Evolutionary conservation across 1,140 invertebrate genomes (phyloP).

Genomic region (Bacillus rossius): DNA sequence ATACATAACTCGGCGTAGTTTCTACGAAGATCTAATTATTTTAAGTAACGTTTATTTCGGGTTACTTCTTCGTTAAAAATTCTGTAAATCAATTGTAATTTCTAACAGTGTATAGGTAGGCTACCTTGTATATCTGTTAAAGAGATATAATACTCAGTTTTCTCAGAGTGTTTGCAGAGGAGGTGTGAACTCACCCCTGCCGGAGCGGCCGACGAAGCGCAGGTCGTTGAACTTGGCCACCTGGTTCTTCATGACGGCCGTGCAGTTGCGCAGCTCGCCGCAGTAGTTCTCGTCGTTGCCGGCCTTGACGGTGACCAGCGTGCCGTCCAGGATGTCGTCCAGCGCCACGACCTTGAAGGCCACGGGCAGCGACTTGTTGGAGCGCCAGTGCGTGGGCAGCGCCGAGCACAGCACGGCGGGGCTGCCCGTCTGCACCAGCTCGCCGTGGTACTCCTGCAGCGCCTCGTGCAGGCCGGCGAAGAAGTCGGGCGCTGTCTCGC

Average conservation of each 20-base stretch:
- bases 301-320: constrained; percentile 84
- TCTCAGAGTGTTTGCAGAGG: too few relatives aligned
- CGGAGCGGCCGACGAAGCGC: constrained; percentile 90
- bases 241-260: constrained; percentile 93
- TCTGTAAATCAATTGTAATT: too few relatives aligned
- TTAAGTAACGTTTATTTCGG: too few relatives aligned
- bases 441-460: constrained; percentile 79
- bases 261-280: constrained; percentile 87
- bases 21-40: too few relatives aligned
- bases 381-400: constrained; percentile 88
- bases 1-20: too few relatives aligned
- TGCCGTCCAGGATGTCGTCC: constrained; percentile 89
- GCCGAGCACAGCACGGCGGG: constrained; percentile 88
- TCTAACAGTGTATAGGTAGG: too few relatives aligned
- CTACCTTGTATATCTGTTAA: too few relatives aligned
- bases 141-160: too few relatives aligned
- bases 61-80: too few relatives aligned
- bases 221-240: constrained; percentile 98
- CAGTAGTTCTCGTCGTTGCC: constrained; percentile 97
- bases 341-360: constrained; percentile 90
- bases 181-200: constrained; percentile 66
- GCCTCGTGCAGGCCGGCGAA: constrained; percentile 67
- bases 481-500: constrained; percentile 56
- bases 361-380: constrained; percentile 92
- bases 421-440: constrained; percentile 85